Evolutionary conservation across 2,888 invertebrate species (phyloP).

Genomic region (Mesopsocus fuscifrons): DNA sequence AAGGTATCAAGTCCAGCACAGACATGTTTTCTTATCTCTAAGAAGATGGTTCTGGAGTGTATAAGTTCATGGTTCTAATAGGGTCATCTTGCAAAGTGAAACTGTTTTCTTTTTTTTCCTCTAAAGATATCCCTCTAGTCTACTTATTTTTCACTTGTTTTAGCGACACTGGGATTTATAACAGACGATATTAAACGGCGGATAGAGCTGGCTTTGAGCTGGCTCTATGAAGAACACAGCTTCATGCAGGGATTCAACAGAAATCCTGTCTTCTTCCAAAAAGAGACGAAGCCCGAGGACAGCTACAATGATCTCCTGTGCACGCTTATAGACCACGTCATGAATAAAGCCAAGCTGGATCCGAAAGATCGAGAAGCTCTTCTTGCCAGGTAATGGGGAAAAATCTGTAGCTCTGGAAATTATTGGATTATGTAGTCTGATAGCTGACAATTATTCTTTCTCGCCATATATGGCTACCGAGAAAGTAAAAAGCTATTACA

Average conservation of each 20-base stretch:
- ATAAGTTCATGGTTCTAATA: too few species aligned
- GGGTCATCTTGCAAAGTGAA: too few species aligned
- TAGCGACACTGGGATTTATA: slow-evolving; percentile 58
- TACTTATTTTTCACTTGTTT: slow-evolving; percentile 15
- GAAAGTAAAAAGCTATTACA: too few species aligned
- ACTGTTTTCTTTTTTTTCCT: too few species aligned
- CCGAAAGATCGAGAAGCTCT: slow-evolving; percentile 16
- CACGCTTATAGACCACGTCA: slow-evolving; percentile 44
- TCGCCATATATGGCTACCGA: too few species aligned
- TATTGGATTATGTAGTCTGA: too few species aligned
- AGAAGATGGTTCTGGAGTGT: neutral
- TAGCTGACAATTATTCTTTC: too few species aligned
- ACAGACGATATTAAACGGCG: slow-evolving; percentile 66
- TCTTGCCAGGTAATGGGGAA: neutral
- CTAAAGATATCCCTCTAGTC: too few species aligned
- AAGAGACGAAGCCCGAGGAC: slow-evolving; percentile 46
- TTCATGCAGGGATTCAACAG: slow-evolving; percentile 57
- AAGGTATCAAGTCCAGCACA: too few species aligned
- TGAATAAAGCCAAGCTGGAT: slow-evolving; percentile 26
- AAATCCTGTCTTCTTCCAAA: slow-evolving; percentile 26
- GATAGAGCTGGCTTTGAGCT: slow-evolving; percentile 75
- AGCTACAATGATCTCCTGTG: slow-evolving; percentile 71
- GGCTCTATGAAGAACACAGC: slow-evolving; percentile 93
- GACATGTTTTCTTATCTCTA: slow-evolving; percentile 13
- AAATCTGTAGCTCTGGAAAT: too few species aligned